Percentiles rank a stretch among this genome's conserved stretches.
phyloP scores from a whole-genome alignment of 1,140 invertebrate species.

The Stegodyphus mimosarum region DNA sequence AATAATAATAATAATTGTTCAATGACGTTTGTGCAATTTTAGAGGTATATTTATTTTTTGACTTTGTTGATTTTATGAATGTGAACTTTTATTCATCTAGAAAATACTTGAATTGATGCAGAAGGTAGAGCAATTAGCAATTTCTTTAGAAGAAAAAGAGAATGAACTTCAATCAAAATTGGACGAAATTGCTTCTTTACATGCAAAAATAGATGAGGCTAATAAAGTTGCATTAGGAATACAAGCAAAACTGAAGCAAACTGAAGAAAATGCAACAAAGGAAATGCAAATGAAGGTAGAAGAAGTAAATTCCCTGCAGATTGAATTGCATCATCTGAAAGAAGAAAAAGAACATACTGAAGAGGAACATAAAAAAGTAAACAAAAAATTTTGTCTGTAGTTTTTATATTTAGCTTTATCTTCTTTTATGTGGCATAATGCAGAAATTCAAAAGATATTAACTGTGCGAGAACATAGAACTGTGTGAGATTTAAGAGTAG shows the following conservation, averaged over 20 bases:
- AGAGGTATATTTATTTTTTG: too few species aligned
- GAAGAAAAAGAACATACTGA: conserved; percentile 2
- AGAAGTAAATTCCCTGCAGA: conserved; percentile 15
- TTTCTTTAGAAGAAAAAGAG: conserved; percentile 25
- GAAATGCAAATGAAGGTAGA: neutral
- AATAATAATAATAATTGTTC: too few species aligned
- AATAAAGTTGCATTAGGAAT: neutral
- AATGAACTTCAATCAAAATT: neutral
- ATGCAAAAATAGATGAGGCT: neutral
- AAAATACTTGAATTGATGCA: conserved; percentile 43
- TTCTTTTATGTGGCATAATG: too few species aligned
- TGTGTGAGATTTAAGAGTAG: too few species aligned
- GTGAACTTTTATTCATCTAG: conserved; percentile 9
- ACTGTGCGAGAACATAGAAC: too few species aligned
- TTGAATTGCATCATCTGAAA: neutral
- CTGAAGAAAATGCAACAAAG: neutral
- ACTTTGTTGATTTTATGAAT: neutral
- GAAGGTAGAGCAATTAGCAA: conserved; percentile 19
- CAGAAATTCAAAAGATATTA: too few species aligned
- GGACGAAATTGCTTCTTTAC: conserved; percentile 7
- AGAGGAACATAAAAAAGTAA: conserved; percentile 6
- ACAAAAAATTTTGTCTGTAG: neutral
- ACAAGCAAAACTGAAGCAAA: neutral
- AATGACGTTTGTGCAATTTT: too few species aligned
- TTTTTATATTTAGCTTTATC: neutral